Evolutionary conservation across 2,113 vertebrate genomes (phyloP), one percentile per base, ranked within the genome.

Genomic region (Nannospalax galili): DNA sequence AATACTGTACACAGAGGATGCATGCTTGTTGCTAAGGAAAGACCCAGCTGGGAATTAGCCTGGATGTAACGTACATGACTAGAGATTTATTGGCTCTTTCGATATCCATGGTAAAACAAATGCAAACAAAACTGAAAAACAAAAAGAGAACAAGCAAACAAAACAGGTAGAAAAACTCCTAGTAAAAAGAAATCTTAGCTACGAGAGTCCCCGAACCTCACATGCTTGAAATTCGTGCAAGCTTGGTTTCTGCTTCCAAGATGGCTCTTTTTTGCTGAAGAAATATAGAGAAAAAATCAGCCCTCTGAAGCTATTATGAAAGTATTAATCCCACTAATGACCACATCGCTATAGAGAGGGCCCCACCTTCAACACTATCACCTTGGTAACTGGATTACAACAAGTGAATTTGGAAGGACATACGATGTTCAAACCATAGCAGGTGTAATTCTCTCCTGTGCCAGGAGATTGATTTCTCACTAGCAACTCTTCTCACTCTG

Each of bases 71-170:
- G 93, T 48, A 70, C 16, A 10, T 56, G 70, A 69, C 78, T 72
- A 93, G 60, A 75, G 48, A 81, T 74, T 20, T 65, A 60, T 69
- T 91, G 60, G 37, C 15, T 91, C 72, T 92, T 80, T 80, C 37
- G 28, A 74, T 69, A 45, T 6, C 7, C n/a, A 93, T 30, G 62
- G 88, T 88, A 74, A 93, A 91, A 56, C 48, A 92, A 77, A 84
- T 20, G 22, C 1, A 88, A 80, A 84, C 24, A 58, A 48, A 42
- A 37, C 60, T 10, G 3, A 58, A 80, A 80, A 9, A 5, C 4
- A 45, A 5, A 15, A 32, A 65, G 22, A 30, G 28, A 42, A 58
- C 35, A 11, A 26, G 40, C n/a, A 10, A 30, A 35, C 14, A 64
- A 93, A 92, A 91, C 45, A 52, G 37, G 42, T 40, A 84, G 65